These are phyloP conservation scores for Cottus gobio DNA, from an alignment of 2,113 vertebrate species.

Conservation along the genomic window DNA sequence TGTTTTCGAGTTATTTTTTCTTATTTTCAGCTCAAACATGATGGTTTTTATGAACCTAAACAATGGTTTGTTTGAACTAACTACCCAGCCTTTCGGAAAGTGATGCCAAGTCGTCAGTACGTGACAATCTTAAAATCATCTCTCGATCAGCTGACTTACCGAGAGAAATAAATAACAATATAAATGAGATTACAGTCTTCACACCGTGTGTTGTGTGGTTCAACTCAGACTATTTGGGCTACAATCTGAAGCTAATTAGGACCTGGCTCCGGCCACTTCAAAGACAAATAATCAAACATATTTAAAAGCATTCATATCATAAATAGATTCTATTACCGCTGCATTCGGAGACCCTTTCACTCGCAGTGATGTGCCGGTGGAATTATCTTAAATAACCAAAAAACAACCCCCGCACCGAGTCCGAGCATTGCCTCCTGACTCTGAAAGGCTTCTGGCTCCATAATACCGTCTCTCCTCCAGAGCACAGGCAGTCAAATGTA, in stretches of 20 bases:
- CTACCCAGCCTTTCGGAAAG: too few species aligned
- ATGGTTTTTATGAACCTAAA: too few species aligned
- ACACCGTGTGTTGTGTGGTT: background rate
- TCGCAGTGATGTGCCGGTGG: background rate
- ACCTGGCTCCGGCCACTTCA: background rate
- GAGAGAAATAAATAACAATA: background rate
- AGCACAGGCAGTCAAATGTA: slow-evolving; percentile 43
- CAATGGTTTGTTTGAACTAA: too few species aligned
- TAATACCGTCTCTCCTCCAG: slow-evolving; percentile 26
- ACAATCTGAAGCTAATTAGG: background rate
- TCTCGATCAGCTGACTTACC: too few species aligned
- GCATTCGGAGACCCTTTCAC: background rate
- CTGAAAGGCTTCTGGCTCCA: slow-evolving; percentile 61
- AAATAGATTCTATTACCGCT: slow-evolving; percentile 1
- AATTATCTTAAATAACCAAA: slow-evolving; percentile 37
- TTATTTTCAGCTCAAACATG: too few species aligned
- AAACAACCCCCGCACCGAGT: background rate
- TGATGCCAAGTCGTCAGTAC: too few species aligned
- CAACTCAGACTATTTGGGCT: background rate
- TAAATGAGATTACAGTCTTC: background rate
- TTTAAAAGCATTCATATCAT: slow-evolving; percentile 5
- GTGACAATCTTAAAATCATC: too few species aligned
- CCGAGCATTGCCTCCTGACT: slow-evolving; percentile 18
- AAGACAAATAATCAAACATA: background rate
- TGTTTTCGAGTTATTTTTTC: too few species aligned